Conservation (phyloP, 1,140 invertebrate genomes). For the Drosophila tropicalis region DNA sequence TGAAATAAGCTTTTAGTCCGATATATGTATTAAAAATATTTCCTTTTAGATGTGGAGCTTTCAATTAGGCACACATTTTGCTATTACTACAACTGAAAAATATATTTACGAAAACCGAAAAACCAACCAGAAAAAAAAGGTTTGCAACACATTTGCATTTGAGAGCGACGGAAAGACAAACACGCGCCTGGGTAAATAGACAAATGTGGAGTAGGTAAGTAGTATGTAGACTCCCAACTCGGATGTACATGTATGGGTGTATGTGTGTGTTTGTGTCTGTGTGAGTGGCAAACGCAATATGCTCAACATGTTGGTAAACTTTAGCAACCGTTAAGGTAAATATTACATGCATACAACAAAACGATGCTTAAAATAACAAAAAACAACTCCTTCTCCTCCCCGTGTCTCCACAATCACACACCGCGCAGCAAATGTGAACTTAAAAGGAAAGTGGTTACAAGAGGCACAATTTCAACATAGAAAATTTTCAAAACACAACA, state of each 20-base stretch:
- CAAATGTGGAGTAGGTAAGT: slow-evolving; percentile 24
- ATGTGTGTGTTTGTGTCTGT: slow-evolving; percentile 42
- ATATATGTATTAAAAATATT: neutral
- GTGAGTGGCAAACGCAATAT: slow-evolving; percentile 61
- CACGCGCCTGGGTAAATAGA: slow-evolving; percentile 48
- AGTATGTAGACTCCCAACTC: neutral
- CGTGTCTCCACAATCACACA: too few relatives aligned
- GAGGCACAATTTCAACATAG: neutral
- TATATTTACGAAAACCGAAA: slow-evolving; percentile 7
- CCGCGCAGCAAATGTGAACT: neutral
- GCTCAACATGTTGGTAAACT: slow-evolving; percentile 72
- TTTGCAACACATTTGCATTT: slow-evolving; percentile 36
- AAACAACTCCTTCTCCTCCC: slow-evolving; percentile 6
- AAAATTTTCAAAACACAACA: neutral
- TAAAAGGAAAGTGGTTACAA: neutral
- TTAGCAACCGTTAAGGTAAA: slow-evolving; percentile 62
- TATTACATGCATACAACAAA: slow-evolving; percentile 53
- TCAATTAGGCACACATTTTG: slow-evolving; percentile 25
- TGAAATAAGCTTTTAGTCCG: neutral
- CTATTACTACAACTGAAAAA: slow-evolving; percentile 14
- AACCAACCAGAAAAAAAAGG: slow-evolving; percentile 17
- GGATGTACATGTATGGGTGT: slow-evolving; percentile 25
- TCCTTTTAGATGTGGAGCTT: neutral
- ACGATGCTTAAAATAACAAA: slow-evolving; percentile 59
- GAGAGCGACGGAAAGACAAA: slow-evolving; percentile 41